Base-by-base conservation (phyloP, 2,797 vertebrate genomes). In the Mionectes olivaceus region DNA sequence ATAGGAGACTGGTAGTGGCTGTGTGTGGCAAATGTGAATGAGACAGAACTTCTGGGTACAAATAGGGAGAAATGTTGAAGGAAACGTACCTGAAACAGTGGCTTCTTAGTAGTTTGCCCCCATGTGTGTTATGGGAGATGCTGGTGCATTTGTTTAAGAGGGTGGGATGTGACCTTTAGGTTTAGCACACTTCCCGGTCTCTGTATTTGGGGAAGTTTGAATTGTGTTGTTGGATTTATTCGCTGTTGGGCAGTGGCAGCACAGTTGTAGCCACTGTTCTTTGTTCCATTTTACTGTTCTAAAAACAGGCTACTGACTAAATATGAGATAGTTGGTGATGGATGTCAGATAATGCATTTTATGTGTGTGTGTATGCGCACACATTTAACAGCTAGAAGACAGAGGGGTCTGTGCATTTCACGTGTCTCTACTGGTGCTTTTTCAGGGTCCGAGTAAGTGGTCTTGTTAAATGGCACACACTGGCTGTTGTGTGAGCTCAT, bases 281-380 rank as follows among this genome's bases (percentile, higher is more conserved):
- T 47, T 74, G 13, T 61, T 81, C 18, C 52, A 17, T 24, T 76
- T 87, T 60, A 18, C 52, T n/a, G 4, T 50, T 47, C 77, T 93
- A 33, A 39, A 84, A 85, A 17, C 39, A 35, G n/a, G 7, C 23
- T 59, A 24, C 27, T 69, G n/a, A 25, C 41, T 71, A 12, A 33
- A 46, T 55, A 25, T 13, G 10, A 81, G 73, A 22, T 27, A 69
- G 28, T 5, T 71, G 22, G 12, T 83, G 44, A 49, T 35, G 18
- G 15, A 23, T 69, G 33, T 63, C 68, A 30, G 19, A 13, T 27
- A 65, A 61, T 28, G 39, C 24, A 5, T 61, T 79, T 75, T 43
- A 11, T 27, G 1, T 43, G 8, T 22, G 2, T 41, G 4, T 44
- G 5, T 49, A 3, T 41, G 14, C 18, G 13, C 1, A 2, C 13